Evolutionary conservation across 1,140 invertebrate genomes (phyloP), one percentile per base, ranked within the genome.

Genomic region (Cyphomyrmex costatus): DNA sequence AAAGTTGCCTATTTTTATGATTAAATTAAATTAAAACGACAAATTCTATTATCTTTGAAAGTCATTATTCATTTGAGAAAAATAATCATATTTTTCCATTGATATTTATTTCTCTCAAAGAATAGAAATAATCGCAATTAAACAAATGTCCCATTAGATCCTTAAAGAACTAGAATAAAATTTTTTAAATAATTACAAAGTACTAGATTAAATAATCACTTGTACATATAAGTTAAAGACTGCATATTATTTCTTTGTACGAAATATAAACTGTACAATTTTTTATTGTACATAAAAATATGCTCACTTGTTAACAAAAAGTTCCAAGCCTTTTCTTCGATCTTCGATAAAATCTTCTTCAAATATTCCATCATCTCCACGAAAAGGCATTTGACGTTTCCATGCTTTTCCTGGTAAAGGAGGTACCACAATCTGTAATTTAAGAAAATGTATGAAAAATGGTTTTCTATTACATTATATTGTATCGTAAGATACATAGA

Each of bases 291-390:
- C 6, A 16, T 51, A 49, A 77, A 24, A 36, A 33, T 36, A 77
- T 63, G 95, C 96, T 95, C 95, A 98, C 98, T 99, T 99, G 95
- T 99, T 99, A 90, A 99, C 98, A 95, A 99, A 99, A 92, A 98
- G 96, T 97, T 99, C 99, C 86, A 99, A 96, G 86, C 98, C 99
- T 97, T 99, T 99, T 94, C 99, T 97, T 92, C 99, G 97, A 91
- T 99, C 99, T 95, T 99, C 99, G 93, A 99, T 99, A 95, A 99
- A 99, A 92, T 99, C 99, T 95, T 99, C 99, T 95, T 99, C 99
- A 96, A 99, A 99, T 92, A 99, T 99, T 70, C 99, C 99, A 96
- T 99, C 99, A 95, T 99, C 99, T 12, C 97, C 97, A 92, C 99
- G 96, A 95, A 99, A 99, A 61, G 99, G 99, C 95, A 99, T 96